Conservation (phyloP, 1,140 invertebrate species). For the Pseudobourletiella spinata region DNA sequence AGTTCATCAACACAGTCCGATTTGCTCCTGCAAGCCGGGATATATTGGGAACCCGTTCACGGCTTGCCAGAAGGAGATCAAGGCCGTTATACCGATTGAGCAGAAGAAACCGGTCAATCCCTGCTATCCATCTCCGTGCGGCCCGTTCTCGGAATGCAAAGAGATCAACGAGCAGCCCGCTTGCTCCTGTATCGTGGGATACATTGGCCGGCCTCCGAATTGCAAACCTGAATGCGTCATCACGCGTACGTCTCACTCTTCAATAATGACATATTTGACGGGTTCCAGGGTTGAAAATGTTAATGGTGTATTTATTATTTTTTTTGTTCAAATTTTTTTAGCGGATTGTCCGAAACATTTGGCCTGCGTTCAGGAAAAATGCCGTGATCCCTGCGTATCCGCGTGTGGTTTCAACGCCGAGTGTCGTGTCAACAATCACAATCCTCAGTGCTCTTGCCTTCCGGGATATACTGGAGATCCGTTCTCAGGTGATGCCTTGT, state of each 20-base stretch:
- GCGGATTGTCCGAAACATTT: slow-evolving; percentile 65
- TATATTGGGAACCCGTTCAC: slow-evolving; percentile 37
- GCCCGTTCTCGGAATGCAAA: slow-evolving; percentile 39
- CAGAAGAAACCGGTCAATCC: slow-evolving; percentile 23
- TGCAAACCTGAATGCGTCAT: slow-evolving; percentile 53
- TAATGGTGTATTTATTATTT: too few species aligned
- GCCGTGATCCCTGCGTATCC: slow-evolving; percentile 68
- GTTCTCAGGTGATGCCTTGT: too few species aligned
- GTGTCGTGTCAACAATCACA: slow-evolving; percentile 65
- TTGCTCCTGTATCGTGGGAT: slow-evolving; percentile 35
- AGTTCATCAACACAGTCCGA: slow-evolving; percentile 55
- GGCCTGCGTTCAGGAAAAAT: slow-evolving; percentile 65
- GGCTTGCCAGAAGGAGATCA: slow-evolving; percentile 38
- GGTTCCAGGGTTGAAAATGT: too few species aligned
- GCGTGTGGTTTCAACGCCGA: slow-evolving; percentile 72
- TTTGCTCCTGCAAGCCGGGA: slow-evolving; percentile 53
- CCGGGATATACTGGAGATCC: slow-evolving; percentile 59
- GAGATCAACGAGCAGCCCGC: slow-evolving; percentile 28
- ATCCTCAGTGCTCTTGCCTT: slow-evolving; percentile 63
- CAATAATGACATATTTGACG: too few species aligned
- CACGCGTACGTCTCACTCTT: slow-evolving; percentile 46
- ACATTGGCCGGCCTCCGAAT: slow-evolving; percentile 45
- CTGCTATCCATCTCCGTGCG: slow-evolving; percentile 39
- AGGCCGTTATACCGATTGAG: slow-evolving; percentile 43
- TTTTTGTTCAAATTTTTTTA: background rate